Evolutionary conservation across 2,113 vertebrate genomes (phyloP).

Genomic region (Athene noctua): DNA sequence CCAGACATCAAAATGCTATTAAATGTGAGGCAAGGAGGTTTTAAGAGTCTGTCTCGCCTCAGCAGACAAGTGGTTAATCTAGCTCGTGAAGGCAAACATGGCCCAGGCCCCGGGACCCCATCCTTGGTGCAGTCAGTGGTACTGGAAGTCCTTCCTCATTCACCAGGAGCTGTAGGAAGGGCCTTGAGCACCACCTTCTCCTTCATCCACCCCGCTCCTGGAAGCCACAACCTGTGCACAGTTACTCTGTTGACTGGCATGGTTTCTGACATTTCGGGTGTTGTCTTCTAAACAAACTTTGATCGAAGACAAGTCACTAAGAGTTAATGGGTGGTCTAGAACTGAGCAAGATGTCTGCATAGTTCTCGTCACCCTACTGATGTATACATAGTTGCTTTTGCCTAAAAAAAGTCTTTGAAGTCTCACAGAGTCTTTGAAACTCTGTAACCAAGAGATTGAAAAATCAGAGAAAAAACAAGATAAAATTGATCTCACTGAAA

Average conservation of each 20-base stretch:
- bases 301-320: not conserved
- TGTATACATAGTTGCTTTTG: not conserved
- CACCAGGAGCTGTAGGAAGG: not conserved
- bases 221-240: not conserved
- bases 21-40: not conserved
- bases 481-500: not conserved
- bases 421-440: not conserved
- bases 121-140: not conserved
- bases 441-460: not conserved
- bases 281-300: not conserved
- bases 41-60: not conserved
- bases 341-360: not conserved
- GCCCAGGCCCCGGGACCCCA: not conserved
- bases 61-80: not conserved
- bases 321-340: not conserved
- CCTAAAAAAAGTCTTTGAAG: not conserved
- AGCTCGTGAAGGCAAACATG: not conserved
- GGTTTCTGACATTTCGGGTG: not conserved
- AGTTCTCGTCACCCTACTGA: not conserved
- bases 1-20: not conserved
- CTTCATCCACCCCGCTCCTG: not conserved
- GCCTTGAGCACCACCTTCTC: not conserved
- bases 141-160: not conserved
- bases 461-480: not conserved
- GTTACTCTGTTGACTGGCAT: not conserved